phyloP scores from a whole-genome alignment of 2,888 invertebrate species.

The Sphaeridia pumilis region DNA sequence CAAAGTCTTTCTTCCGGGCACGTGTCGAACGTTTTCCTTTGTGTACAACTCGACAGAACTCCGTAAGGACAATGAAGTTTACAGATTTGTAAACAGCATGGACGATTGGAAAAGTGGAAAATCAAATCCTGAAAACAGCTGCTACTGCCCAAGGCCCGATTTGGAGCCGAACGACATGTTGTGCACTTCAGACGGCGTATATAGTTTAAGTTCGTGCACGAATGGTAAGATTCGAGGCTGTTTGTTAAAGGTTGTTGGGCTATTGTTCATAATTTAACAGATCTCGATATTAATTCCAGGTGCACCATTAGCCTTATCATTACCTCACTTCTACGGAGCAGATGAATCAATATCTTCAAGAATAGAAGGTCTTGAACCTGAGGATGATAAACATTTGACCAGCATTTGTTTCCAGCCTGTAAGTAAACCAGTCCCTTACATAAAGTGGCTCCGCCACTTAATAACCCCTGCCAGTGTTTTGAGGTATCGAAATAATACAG shows the following conservation, averaged over 20 bases:
- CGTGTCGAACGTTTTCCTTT: conserved; percentile 10
- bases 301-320: conserved; percentile 4
- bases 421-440: neutral
- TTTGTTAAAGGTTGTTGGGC: neutral
- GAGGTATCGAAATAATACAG: no score
- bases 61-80: neutral
- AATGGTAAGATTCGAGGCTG: conserved; percentile 9
- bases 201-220: conserved; percentile 3
- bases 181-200: conserved; percentile 7
- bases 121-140: conserved; percentile 8
- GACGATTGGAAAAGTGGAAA: conserved; percentile 4
- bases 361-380: neutral
- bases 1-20: conserved; percentile 9
- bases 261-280: neutral
- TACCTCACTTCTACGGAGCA: conserved; percentile 10
- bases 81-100: neutral
- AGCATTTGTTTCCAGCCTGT: conserved; percentile 7
- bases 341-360: neutral
- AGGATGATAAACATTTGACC: conserved; percentile 2
- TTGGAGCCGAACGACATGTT: neutral
- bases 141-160: no score
- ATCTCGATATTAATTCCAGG: conserved; percentile 4
- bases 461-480: neutral
- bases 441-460: no score
- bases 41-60: neutral